phyloP scores from a whole-genome alignment of 2,797 vertebrate species.

The Phrynocephalus forsythii region DNA sequence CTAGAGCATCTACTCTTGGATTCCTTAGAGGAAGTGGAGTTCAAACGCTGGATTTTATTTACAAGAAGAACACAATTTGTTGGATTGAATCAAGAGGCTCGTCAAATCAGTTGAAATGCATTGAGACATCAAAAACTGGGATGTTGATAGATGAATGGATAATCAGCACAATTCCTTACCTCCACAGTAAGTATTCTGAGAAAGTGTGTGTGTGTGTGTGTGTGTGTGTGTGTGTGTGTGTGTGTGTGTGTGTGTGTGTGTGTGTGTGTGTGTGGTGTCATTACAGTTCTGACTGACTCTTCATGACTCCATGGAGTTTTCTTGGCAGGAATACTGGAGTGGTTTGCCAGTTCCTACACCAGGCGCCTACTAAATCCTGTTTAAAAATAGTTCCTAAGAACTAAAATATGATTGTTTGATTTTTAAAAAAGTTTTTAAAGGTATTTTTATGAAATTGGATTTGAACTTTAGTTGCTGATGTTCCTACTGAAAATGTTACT shows the following conservation, averaged over 20 bases:
- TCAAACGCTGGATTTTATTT: constrained; percentile 88
- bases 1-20: constrained; percentile 79
- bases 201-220: not conserved
- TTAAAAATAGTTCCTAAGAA: not conserved
- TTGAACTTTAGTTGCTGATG: not conserved
- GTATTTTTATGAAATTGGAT: not conserved
- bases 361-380: too few relatives aligned
- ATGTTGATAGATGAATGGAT: constrained; percentile 84
- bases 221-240: too few relatives aligned
- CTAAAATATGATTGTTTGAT: too few relatives aligned
- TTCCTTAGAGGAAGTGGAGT: constrained; percentile 85
- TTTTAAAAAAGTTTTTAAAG: not conserved
- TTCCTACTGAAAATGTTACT: not conserved
- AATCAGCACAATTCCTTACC: constrained; percentile 84
- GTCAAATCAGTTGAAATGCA: constrained; percentile 87
- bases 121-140: constrained; percentile 82
- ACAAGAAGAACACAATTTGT: constrained; percentile 87
- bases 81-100: constrained; percentile 88
- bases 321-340: too few relatives aligned
- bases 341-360: too few relatives aligned
- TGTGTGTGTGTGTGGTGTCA: too few relatives aligned
- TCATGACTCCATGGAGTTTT: too few relatives aligned
- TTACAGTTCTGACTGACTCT: too few relatives aligned
- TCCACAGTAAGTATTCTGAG: constrained; percentile 85
- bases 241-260: too few relatives aligned